Conservation (phyloP, 2,113 vertebrate genomes). For the Platichthys stellatus region DNA sequence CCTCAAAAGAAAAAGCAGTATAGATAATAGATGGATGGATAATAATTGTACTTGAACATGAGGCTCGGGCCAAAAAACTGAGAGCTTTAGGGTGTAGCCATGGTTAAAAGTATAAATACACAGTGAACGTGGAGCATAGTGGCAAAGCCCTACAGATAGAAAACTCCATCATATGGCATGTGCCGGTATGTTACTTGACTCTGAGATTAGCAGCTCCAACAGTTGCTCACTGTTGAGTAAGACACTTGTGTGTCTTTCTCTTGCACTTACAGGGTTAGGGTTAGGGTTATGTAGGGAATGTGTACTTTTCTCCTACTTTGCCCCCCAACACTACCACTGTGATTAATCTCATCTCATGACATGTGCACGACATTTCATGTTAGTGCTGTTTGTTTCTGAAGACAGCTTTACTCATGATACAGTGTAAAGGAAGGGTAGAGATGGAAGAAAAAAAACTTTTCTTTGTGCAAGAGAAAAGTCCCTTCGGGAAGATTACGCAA, state of each 20-base stretch:
- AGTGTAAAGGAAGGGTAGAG: slow-evolving; percentile 19
- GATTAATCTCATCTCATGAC: slow-evolving; percentile 59
- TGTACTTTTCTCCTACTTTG: slow-evolving; percentile 1
- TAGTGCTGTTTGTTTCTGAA: slow-evolving; percentile 38
- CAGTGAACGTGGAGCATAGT: neutral
- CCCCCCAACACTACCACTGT: slow-evolving; percentile 20
- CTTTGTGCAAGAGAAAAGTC: slow-evolving; percentile 50
- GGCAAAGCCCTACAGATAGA: too few species aligned
- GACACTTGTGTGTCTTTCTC: too few species aligned
- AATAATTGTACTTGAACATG: neutral
- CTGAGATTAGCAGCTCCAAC: slow-evolving; percentile 1
- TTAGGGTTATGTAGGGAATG: too few species aligned
- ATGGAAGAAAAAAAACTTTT: slow-evolving; percentile 13
- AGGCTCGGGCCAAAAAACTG: neutral
- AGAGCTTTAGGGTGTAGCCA: neutral
- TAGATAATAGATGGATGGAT: neutral
- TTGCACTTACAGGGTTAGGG: slow-evolving; percentile 17
- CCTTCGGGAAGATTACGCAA: slow-evolving; percentile 70
- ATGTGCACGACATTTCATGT: slow-evolving; percentile 40
- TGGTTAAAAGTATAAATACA: neutral
- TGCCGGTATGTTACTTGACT: slow-evolving; percentile 3
- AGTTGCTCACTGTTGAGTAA: too few species aligned
- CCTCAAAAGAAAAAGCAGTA: neutral
- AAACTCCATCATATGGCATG: neutral
- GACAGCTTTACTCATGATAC: slow-evolving; percentile 37